Evolutionary conservation across 64 coral and sea anemone species (phyloP).

Genomic region (Cladopsammia gracilis): DNA sequence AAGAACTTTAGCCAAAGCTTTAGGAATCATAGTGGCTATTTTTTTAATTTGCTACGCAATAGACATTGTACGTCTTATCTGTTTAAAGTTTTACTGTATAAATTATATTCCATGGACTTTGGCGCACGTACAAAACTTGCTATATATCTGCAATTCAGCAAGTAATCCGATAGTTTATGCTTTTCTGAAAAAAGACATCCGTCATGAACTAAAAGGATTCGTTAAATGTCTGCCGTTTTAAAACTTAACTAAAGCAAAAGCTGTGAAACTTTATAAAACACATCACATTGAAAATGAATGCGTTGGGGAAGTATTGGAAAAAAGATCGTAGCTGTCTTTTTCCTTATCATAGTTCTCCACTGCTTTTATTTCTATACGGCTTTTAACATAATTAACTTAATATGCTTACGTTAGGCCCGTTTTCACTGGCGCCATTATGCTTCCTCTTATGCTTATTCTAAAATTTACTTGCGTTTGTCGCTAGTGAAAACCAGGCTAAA

Average conservation of each 20-base stretch:
- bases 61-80: neutral
- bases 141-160: slow-evolving; percentile 18
- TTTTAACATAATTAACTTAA: too few species aligned
- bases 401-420: too few species aligned
- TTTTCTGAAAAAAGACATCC: slow-evolving; percentile 46
- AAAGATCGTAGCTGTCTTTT: too few species aligned
- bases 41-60: neutral
- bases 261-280: neutral
- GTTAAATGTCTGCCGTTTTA: neutral
- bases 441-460: too few species aligned
- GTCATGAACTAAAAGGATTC: neutral
- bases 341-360: too few species aligned
- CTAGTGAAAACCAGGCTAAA: too few species aligned
- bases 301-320: too few species aligned
- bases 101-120: neutral
- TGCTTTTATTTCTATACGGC: too few species aligned
- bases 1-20: neutral
- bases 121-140: neutral
- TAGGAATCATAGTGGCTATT: slow-evolving; percentile 1
- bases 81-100: neutral
- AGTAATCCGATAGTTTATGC: slow-evolving; percentile 54
- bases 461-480: too few species aligned
- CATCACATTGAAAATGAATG: too few species aligned
- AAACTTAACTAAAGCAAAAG: neutral
- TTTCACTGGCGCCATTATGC: too few species aligned